These are phyloP conservation scores for Liposcelis brunnea DNA, from an alignment of 2,888 invertebrate species.

Conservation along the genomic window DNA sequence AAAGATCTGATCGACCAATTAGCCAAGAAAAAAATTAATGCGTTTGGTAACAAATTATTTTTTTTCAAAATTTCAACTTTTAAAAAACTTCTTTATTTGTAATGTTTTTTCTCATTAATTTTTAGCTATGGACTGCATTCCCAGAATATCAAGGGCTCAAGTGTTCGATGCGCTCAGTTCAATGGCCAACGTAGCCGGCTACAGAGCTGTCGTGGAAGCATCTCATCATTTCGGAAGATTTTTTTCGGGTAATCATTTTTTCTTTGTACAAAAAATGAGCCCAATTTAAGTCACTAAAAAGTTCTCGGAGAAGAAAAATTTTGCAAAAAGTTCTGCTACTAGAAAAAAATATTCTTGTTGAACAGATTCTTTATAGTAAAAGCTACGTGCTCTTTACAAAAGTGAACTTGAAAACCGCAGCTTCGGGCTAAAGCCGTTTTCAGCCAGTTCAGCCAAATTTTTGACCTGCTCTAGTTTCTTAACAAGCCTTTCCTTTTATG, in stretches of 20 bases:
- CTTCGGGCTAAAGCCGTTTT: too few relatives aligned
- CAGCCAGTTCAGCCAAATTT: too few relatives aligned
- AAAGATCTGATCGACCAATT: conserved; percentile 51
- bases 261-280: too few relatives aligned
- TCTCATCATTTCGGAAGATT: conserved; percentile 80
- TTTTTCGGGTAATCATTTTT: conserved; percentile 51
- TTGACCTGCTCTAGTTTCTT: too few relatives aligned
- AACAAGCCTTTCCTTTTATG: too few relatives aligned
- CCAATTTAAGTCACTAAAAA: too few relatives aligned
- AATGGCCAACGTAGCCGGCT: conserved; percentile 82
- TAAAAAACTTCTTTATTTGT: not conserved
- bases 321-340: too few relatives aligned
- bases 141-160: conserved; percentile 73
- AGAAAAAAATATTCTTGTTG: too few relatives aligned
- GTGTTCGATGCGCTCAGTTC: conserved; percentile 80
- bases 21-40: conserved; percentile 50
- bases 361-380: too few relatives aligned
- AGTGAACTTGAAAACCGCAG: too few relatives aligned
- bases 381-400: too few relatives aligned
- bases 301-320: too few relatives aligned
- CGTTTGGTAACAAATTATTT: conserved; percentile 57
- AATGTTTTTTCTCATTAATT: conserved; percentile 11
- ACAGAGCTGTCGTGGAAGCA: conserved; percentile 76
- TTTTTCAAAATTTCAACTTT: not conserved
- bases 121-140: conserved; percentile 75